Base-by-base conservation (phyloP, 2,888 invertebrate species). In the Eupeodes luniger region DNA sequence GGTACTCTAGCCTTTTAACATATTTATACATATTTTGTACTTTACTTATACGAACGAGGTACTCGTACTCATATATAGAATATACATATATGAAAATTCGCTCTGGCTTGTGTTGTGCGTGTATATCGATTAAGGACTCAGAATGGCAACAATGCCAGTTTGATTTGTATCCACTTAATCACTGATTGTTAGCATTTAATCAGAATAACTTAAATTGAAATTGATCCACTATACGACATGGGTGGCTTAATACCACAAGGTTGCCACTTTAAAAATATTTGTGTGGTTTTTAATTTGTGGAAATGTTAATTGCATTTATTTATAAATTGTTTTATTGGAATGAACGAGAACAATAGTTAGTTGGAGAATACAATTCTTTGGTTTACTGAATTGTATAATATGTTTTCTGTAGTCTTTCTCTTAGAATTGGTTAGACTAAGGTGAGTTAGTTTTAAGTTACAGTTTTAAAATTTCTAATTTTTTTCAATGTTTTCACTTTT, bases 161-260 rank as follows among this genome's bases (percentile, higher is more conserved):
- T 88, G 87, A 88, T 88, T 88, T 85, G 88, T 85, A 85, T 89
- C 82, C 81, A 89, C 89, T 85, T 89, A 89, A 89, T 89, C 89
- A 89, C 85, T 89, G 89, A 82, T 89, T 89, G 89, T 89, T 82
- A 85, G 85, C 81, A 89, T 89, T 89, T 89, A 89, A 89, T 89
- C 89, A 85, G 82, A 89, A 89, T 89, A 89, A 89, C 85, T 89
- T 85, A 89, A 89, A 89, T 89, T 82, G 85, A 89, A 85, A 89
- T 82, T 82, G 81, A 89, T 89, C 89, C 82, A 79, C 57, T 49
- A 53, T n/a, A 19, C 44, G 66, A 36, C 27, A 14, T n/a, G 34
- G 40, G 10, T 10, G 27, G 14, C 9, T 70, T 40, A 55, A 9
- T 7, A 40, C 27, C 55, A 19, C 36, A 70, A 10, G 70, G 72